Conservation (phyloP, 1,140 invertebrate genomes). For the Sipha flava region DNA sequence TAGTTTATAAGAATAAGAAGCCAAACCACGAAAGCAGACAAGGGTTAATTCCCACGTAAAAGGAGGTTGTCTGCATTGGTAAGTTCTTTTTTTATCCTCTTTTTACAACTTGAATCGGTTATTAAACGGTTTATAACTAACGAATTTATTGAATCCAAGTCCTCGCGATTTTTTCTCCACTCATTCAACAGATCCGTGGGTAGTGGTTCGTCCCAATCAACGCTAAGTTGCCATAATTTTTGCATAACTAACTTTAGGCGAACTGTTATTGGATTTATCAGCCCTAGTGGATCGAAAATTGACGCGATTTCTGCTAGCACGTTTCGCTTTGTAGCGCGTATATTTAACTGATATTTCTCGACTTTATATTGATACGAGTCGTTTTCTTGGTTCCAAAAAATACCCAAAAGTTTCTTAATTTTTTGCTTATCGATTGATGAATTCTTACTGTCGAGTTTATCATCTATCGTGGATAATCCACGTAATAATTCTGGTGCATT, state of each 20-base stretch:
- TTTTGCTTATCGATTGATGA: neutral
- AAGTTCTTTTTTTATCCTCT: too few relatives aligned
- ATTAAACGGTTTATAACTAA: slow-evolving; percentile 13
- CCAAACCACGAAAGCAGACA: too few relatives aligned
- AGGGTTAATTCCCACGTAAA: too few relatives aligned
- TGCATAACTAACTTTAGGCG: neutral
- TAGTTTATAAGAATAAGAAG: too few relatives aligned
- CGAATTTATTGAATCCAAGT: slow-evolving; percentile 3
- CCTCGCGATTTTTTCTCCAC: neutral
- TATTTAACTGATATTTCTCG: neutral
- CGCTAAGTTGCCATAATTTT: neutral
- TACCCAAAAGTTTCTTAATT: neutral
- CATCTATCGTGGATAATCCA: neutral
- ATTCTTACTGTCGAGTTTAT: too few relatives aligned
- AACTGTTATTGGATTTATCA: neutral
- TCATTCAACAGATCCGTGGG: neutral
- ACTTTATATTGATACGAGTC: neutral
- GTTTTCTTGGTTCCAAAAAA: neutral
- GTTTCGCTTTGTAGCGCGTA: slow-evolving; percentile 29
- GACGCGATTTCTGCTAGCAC: slow-evolving; percentile 34
- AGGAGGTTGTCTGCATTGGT: too few relatives aligned
- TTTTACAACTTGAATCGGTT: too few relatives aligned
- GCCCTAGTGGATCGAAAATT: slow-evolving; percentile 3
- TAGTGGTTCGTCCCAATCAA: neutral
- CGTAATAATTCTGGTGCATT: neutral